Conservation (phyloP, 2,888 invertebrate genomes). For the Lypha dubia region DNA sequence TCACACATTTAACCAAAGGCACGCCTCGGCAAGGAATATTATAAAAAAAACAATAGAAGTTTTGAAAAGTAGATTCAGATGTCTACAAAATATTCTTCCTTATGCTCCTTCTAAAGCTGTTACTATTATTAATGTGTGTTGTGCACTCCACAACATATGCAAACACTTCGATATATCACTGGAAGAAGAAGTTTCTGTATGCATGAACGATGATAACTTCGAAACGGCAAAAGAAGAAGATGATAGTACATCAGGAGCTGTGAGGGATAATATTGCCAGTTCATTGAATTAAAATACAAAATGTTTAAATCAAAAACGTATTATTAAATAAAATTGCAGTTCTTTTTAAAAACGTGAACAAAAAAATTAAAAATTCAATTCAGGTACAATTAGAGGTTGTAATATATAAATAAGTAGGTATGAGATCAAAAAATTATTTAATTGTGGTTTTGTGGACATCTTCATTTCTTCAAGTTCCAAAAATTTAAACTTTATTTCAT, state of each 20-base stretch:
- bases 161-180: neutral
- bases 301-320: no score
- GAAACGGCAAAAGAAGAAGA: neutral
- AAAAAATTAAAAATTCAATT: no score
- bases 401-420: neutral
- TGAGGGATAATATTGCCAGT: neutral
- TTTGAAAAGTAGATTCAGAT: conserved; percentile 28
- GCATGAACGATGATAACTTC: no score
- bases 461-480: no score
- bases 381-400: no score
- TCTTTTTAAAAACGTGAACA: no score
- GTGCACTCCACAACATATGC: conserved; percentile 25
- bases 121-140: conserved; percentile 12
- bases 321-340: neutral
- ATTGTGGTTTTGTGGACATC: no score
- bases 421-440: neutral
- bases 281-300: neutral
- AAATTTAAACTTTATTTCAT: no score
- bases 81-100: conserved; percentile 15
- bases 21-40: neutral
- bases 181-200: neutral
- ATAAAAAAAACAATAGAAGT: conserved; percentile 31
- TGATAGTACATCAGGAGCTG: neutral
- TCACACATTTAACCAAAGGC: no score
- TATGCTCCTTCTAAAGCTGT: neutral